phyloP scores from a whole-genome alignment of 2,888 invertebrate genomes.

The Oasisia sp. region DNA sequence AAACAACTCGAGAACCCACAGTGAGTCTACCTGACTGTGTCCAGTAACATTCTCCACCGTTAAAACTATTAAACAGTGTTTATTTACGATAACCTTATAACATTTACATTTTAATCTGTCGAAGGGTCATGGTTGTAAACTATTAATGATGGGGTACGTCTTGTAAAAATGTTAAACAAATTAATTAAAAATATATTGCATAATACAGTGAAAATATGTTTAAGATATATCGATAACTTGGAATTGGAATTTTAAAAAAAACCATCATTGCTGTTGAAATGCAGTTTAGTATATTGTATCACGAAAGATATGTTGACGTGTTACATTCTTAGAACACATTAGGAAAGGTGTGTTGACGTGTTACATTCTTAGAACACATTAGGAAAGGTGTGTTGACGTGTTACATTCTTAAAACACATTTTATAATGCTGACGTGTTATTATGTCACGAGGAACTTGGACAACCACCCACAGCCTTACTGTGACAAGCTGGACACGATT shows the following conservation, averaged over 20 bases:
- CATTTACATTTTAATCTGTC: no score
- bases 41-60: not conserved
- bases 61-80: not conserved
- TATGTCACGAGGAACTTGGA: not conserved
- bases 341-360: not conserved
- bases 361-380: no score
- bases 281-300: not conserved
- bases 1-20: not conserved
- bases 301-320: not conserved
- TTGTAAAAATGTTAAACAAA: not conserved
- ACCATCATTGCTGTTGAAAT: no score
- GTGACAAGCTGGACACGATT: slow-evolving; percentile 70
- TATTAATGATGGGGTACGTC: not conserved
- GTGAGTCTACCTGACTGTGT: not conserved
- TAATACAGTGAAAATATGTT: no score
- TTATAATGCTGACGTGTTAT: not conserved
- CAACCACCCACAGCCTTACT: slow-evolving; percentile 66
- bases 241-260: no score
- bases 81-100: no score
- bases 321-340: no score
- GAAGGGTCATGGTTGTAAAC: no score
- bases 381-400: not conserved
- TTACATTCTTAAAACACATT: not conserved
- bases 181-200: no score
- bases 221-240: no score